Base-by-base conservation (phyloP, 2,113 vertebrate species). In the Cettia cetti region DNA sequence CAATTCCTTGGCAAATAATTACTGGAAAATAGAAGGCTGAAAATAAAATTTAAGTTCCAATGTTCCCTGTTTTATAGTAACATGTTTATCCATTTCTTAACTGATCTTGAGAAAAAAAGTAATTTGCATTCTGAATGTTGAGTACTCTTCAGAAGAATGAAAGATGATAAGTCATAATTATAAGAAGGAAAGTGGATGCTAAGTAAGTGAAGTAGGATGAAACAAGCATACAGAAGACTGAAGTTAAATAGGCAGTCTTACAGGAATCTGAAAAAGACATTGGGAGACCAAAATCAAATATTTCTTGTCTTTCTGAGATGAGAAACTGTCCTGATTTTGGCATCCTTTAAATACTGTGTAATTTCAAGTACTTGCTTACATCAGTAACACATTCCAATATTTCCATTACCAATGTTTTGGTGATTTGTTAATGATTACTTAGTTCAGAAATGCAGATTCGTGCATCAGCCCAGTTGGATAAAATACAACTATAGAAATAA, bases 401-500 rank as follows among this genome's bases (percentile, higher is more conserved):
- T 79, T 40, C 45, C 8, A 3, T 80, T 52, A 50, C 8, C 0
- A 0, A 31, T 40, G 9, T 2, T 64, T 15, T 64, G 2, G 0
- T n/a, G 24, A 44, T 47, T 56, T 3, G 2, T 26, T 71, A 40
- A 47, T 30, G 15, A 63, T 39, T 20, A 26, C 15, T 21, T 57
- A 33, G 15, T 40, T 83, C 24, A 86, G 24, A 88, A n/a, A 6
- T 28, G 9, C 30, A 79, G 22, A 50, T n/a, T 82, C 27, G 15
- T 76, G 26, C 7, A n/a, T 37, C 42, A 66, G 21, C 9, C 16
- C 44, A 28, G 8, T 10, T 86, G 15, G 16, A 57, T 40, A 37
- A 93, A 89, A 78, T 33, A 11, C 7, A 77, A 0, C 12, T 17
- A 63, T 13, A 22, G 42, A 77, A 77, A 56, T 27, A 68, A 66